A percentile compares a stretch with the other conserved stretches of the same genome.
These are phyloP conservation scores for Tenthredo distinguenda DNA, from an alignment of 2,888 invertebrate species.

Conservation along the genomic window DNA sequence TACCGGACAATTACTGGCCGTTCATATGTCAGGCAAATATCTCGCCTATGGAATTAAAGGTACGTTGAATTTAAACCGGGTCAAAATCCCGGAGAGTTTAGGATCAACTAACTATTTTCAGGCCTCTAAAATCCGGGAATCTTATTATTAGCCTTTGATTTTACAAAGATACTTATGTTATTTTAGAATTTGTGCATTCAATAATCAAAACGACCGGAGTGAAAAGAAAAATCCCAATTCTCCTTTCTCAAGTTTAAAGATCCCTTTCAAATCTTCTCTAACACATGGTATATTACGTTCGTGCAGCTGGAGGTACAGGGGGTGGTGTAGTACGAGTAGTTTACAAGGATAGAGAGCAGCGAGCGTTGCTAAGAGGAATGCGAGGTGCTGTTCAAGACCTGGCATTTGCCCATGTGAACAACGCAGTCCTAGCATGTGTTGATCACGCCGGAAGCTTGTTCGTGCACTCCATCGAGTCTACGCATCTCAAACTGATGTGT, in stretches of 20 bases:
- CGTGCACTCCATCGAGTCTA: conserved; percentile 87
- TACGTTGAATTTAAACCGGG: too few relatives aligned
- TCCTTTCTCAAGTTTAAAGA: neutral
- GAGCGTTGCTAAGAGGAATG: conserved; percentile 92
- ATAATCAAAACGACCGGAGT: neutral
- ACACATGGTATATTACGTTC: neutral
- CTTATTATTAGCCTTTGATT: neutral
- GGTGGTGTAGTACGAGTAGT: conserved; percentile 92
- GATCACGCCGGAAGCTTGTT: conserved; percentile 92
- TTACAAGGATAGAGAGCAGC: conserved; percentile 86
- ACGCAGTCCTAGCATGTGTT: conserved; percentile 91
- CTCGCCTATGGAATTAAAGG: conserved; percentile 96
- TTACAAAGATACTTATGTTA: too few relatives aligned
- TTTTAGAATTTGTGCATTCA: neutral
- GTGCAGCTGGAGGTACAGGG: conserved; percentile 67
- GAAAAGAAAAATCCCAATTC: neutral
- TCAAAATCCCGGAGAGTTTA: neutral
- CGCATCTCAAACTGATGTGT: conserved; percentile 77
- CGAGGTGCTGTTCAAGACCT: conserved; percentile 94
- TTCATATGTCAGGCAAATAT: conserved; percentile 91
- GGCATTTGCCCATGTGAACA: conserved; percentile 91
- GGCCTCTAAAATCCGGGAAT: neutral
- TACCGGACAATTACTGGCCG: conserved; percentile 92
- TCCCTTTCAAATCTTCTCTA: neutral
- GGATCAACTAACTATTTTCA: neutral